phyloP scores from a whole-genome alignment of 1,140 invertebrate genomes.

The Polypedilum vanderplanki region DNA sequence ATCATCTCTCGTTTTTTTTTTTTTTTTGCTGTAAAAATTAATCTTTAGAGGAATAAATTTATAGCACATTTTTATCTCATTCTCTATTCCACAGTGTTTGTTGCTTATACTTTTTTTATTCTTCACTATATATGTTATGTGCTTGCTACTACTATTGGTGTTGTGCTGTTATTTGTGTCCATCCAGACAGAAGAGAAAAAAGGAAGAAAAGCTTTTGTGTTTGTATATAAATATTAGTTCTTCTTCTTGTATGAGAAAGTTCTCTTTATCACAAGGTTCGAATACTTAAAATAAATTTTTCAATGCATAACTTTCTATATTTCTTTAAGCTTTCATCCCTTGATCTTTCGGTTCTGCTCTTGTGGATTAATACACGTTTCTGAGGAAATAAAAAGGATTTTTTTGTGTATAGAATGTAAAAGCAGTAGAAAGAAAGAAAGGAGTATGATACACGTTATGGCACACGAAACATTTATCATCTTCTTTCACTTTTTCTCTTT shows the following conservation, averaged over 20 bases:
- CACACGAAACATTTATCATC: conserved; percentile 12
- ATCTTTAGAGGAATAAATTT: conserved; percentile 19
- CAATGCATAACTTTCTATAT: no score
- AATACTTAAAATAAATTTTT: no score
- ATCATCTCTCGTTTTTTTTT: neutral
- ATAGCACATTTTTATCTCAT: neutral
- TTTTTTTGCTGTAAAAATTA: neutral
- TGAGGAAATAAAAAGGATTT: no score
- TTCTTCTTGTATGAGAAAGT: no score
- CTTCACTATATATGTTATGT: neutral
- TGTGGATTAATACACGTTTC: no score
- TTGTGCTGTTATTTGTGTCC: neutral
- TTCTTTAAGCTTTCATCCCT: no score
- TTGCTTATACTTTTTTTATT: neutral
- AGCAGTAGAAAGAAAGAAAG: neutral
- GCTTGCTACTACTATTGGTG: neutral
- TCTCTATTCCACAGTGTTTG: neutral
- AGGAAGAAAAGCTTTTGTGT: no score
- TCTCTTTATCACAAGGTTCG: no score
- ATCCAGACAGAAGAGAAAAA: neutral
- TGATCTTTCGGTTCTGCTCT: no score
- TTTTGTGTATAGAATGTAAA: neutral
- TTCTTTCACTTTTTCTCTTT: neutral
- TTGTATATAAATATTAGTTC: no score
- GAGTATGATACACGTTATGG: neutral